phyloP scores from a whole-genome alignment of 2,888 invertebrate genomes.

The Capitulum mitella region DNA sequence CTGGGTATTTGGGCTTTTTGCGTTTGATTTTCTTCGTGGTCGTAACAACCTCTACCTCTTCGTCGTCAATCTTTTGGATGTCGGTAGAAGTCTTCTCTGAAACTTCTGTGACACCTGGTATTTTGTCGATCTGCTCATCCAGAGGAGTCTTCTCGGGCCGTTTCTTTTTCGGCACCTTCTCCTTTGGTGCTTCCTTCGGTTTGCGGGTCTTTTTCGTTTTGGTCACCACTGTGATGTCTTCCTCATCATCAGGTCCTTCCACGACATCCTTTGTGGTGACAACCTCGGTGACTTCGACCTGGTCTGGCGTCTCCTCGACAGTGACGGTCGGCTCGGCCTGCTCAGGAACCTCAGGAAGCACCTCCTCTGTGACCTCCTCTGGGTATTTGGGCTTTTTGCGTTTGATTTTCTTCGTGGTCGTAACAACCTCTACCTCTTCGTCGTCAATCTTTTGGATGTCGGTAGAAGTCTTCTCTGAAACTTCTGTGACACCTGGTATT shows the following conservation, averaged over 20 bases:
- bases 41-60: too few relatives aligned
- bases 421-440: slow-evolving; percentile 26
- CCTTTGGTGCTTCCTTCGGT: too few relatives aligned
- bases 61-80: too few relatives aligned
- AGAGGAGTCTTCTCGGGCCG: too few relatives aligned
- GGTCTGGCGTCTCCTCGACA: background rate
- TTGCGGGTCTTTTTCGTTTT: too few relatives aligned
- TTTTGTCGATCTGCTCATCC: too few relatives aligned
- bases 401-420: background rate
- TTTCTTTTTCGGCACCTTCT: too few relatives aligned
- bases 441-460: background rate
- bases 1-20: too few relatives aligned
- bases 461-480: slow-evolving; percentile 4
- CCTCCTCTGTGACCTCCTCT: background rate
- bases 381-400: background rate
- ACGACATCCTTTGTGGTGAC: background rate
- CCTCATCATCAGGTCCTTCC: background rate
- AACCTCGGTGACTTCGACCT: background rate
- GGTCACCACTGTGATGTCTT: too few relatives aligned
- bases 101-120: too few relatives aligned
- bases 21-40: too few relatives aligned
- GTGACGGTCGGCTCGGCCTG: background rate
- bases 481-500: slow-evolving; percentile 26
- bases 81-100: too few relatives aligned
- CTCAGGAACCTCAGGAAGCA: background rate